Conservation (phyloP, 2,888 invertebrate species). For the Synanthedon tipuliformis region DNA sequence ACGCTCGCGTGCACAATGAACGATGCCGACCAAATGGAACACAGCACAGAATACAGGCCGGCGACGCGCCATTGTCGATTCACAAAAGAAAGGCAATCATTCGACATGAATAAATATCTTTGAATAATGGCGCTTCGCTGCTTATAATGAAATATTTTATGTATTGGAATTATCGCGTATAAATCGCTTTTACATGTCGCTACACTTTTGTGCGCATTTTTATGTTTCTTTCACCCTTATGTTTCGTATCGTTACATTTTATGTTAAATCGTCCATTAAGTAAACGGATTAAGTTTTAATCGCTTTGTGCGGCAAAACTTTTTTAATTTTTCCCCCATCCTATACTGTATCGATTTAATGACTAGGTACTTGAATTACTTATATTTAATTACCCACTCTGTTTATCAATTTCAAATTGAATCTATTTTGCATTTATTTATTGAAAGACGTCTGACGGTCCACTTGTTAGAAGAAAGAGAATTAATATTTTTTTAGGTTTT, state of each 20-base stretch:
- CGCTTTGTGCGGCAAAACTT: neutral
- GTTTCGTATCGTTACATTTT: neutral
- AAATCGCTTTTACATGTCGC: conserved; percentile 45
- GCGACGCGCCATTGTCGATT: conserved; percentile 57
- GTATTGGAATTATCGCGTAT: conserved; percentile 58
- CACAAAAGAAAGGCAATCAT: conserved; percentile 69
- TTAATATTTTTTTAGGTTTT: too few relatives aligned
- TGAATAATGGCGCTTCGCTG: conserved; percentile 60
- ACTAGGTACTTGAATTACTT: too few relatives aligned
- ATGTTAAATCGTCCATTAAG: neutral
- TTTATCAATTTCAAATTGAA: too few relatives aligned
- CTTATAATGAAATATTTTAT: conserved; percentile 66
- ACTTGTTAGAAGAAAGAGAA: too few relatives aligned
- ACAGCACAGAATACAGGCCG: conserved; percentile 19
- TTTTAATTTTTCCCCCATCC: too few relatives aligned
- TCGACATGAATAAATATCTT: conserved; percentile 70
- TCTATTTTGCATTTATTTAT: too few relatives aligned
- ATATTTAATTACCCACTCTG: too few relatives aligned
- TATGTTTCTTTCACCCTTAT: conserved; percentile 20
- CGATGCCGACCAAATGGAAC: conserved; percentile 57
- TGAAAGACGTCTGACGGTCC: too few relatives aligned
- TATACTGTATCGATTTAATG: too few relatives aligned
- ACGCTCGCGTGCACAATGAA: conserved; percentile 54
- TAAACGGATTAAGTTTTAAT: neutral
- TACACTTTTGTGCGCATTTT: conserved; percentile 32